These are phyloP conservation scores for Atlantisia rogersi DNA, from an alignment of 2,113 vertebrate genomes.

Conservation along the genomic window DNA sequence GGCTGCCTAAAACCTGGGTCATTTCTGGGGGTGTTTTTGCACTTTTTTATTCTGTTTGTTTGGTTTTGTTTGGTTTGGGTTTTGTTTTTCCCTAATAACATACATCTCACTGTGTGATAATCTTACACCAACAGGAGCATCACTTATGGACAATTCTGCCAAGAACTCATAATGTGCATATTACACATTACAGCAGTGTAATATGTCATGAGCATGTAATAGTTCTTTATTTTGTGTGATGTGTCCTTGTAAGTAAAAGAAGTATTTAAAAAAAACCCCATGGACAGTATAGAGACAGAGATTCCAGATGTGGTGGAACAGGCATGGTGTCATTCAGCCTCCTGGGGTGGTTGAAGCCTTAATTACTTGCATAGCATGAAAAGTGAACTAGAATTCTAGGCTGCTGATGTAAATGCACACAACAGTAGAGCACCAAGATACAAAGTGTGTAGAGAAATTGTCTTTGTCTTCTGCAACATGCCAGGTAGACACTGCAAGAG, in stretches of 20 bases:
- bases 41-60: neutral
- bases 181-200: neutral
- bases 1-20: neutral
- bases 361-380: neutral
- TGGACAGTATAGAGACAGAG: neutral
- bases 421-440: neutral
- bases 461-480: neutral
- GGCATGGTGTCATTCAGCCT: neutral
- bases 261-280: neutral
- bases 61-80: neutral
- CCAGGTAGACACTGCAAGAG: accelerated
- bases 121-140: neutral
- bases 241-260: neutral
- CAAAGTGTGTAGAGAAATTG: accelerated
- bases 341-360: neutral
- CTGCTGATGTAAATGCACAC: neutral
- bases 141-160: neutral
- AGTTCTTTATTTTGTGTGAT: neutral
- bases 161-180: neutral
- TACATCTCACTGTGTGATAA: neutral
- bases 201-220: neutral
- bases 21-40: neutral
- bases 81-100: neutral
- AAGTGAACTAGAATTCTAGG: neutral
- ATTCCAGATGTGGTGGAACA: neutral